Evolutionary conservation across 35 echinoderm and acorn worm species (phyloP), one percentile per base, ranked within the genome.

Genomic region (Hemicentrotus pulcherrimus): DNA sequence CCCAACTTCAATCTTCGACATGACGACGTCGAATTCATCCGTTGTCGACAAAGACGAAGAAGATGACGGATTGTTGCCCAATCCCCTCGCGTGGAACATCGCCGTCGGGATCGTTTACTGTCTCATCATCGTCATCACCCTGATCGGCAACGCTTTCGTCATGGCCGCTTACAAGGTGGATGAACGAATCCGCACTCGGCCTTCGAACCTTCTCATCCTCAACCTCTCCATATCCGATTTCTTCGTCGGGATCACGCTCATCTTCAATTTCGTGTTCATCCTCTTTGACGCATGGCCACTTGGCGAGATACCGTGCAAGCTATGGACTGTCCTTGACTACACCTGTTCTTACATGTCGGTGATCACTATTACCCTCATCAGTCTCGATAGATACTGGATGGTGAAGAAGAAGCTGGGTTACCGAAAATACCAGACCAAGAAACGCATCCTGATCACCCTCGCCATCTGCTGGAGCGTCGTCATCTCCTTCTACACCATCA

Each of bases 371-470:
- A 46, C 94, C 32, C 45, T 96, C 31, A 96, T 97, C 28, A 97
- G 97, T 65, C 35, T 97, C 31, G 97, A 97, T 95, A 95, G 97
- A 50, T 97, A 95, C 70, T 95, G 97, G 94, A 55, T 97, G 91
- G 97, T 97, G 24, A 96, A 91, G 46, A 95, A 96, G 85, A 96
- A 96, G 46, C 48, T 96, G 7, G 35, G 86, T 4, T 97, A 97
- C 88, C 89, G 32, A 6, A 65, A 33, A 4, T 94, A 94, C 47
- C 97, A 97, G 85, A 97, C 95, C 11, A 86, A 95, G 47, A 92
- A 89, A 22, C 85, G 94, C 15, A 90, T 94, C 18, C 12, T 87
- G 12, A 14, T 95, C 55, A 85, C 90, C 45, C 61, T 95, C 15
- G 55, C 78, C 18, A 48, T 52, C 30, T 95, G 95, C 35, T 97